Evolutionary conservation across 1,140 invertebrate genomes (phyloP).

Genomic region (Nylanderia fulva): DNA sequence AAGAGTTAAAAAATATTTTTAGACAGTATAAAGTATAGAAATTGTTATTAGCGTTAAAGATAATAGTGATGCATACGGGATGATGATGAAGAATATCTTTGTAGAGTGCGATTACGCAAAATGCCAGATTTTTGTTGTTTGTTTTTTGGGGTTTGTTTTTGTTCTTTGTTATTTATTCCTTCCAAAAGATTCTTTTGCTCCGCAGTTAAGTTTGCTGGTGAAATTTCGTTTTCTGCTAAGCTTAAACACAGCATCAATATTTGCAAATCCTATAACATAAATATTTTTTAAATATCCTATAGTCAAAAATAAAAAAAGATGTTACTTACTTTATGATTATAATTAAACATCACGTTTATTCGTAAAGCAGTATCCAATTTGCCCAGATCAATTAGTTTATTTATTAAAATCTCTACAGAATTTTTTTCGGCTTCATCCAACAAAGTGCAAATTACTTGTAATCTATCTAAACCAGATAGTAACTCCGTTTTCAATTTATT

Average conservation of each 20-base stretch:
- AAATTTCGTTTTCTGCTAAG: slow-evolving; percentile 82
- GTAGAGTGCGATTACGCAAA: slow-evolving; percentile 73
- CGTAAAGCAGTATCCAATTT: slow-evolving; percentile 79
- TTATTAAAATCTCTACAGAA: slow-evolving; percentile 78
- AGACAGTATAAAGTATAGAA: background rate
- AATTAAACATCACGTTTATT: slow-evolving; percentile 81
- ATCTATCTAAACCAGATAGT: slow-evolving; percentile 74
- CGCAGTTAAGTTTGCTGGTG: slow-evolving; percentile 77
- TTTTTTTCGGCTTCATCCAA: slow-evolving; percentile 71
- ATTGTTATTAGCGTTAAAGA: background rate
- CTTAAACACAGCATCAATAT: slow-evolving; percentile 81
- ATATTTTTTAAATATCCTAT: background rate
- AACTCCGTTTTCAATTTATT: slow-evolving; percentile 82
- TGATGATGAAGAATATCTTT: slow-evolving; percentile 75
- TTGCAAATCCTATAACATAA: slow-evolving; percentile 77
- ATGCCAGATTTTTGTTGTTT: slow-evolving; percentile 73
- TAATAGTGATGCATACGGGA: slow-evolving; percentile 71
- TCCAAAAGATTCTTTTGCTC: slow-evolving; percentile 78
- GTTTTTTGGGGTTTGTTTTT: too few relatives aligned
- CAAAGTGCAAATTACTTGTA: slow-evolving; percentile 75
- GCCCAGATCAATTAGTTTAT: slow-evolving; percentile 78
- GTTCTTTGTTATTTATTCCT: slow-evolving; percentile 68
- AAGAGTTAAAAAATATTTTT: background rate
- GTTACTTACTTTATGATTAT: slow-evolving; percentile 76
- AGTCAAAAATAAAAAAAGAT: slow-evolving; percentile 4